Evolutionary conservation across 2,113 vertebrate species (phyloP).

Genomic region (Himantopus leucocephalus): DNA sequence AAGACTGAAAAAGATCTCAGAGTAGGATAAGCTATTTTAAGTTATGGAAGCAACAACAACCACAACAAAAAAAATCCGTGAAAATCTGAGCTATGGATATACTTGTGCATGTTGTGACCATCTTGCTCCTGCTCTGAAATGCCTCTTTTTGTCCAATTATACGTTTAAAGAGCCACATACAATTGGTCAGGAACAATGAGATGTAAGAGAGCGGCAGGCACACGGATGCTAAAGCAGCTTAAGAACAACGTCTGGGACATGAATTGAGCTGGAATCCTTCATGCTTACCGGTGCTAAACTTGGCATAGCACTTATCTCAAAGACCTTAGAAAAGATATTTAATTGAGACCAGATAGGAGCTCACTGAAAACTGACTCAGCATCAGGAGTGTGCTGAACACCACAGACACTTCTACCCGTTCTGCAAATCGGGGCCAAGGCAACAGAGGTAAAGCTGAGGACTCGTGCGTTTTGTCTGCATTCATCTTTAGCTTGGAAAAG

Average conservation of each 20-base stretch:
- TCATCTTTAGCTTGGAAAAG: neutral
- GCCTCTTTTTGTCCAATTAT: neutral
- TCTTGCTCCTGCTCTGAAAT: neutral
- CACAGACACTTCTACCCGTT: neutral
- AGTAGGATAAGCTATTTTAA: neutral
- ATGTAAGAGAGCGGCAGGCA: no score
- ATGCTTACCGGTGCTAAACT: neutral
- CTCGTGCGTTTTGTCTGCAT: rapidly evolving
- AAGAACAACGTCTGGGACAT: neutral
- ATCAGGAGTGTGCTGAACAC: neutral
- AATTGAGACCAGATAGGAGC: rapidly evolving
- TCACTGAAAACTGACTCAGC: neutral
- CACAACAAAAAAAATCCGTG: neutral
- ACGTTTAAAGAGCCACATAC: neutral
- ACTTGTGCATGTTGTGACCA: neutral
- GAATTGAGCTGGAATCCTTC: neutral
- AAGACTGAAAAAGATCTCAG: neutral
- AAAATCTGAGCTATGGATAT: rapidly evolving
- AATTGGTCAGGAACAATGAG: neutral
- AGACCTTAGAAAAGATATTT: neutral
- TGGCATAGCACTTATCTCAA: neutral
- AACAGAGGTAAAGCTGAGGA: neutral
- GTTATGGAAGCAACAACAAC: neutral
- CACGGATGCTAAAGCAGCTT: rapidly evolving
- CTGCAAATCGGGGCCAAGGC: neutral